phyloP scores from a whole-genome alignment of 2,113 vertebrate genomes.

The Camelus dromedarius region DNA sequence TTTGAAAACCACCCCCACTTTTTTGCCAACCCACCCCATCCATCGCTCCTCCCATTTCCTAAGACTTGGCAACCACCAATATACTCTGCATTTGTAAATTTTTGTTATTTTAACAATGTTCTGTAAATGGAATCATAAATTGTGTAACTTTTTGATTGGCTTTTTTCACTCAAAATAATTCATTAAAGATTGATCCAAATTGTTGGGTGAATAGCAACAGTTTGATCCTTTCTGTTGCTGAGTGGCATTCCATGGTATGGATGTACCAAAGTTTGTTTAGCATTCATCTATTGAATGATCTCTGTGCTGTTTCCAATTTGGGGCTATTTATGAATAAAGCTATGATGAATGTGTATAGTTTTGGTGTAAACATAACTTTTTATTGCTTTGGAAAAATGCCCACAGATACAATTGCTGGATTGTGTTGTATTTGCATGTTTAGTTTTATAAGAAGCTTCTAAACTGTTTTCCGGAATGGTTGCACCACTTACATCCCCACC shows the following conservation, averaged over 20 bases:
- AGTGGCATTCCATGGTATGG: rapidly evolving
- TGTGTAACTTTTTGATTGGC: not conserved
- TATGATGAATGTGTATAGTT: not conserved
- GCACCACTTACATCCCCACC: not conserved
- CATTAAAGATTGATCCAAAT: not conserved
- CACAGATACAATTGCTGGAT: not conserved
- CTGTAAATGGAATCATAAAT: not conserved
- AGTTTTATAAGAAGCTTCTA: not conserved
- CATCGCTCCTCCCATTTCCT: not conserved
- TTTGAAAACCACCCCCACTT: not conserved
- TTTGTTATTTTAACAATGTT: not conserved
- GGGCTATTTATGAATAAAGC: not conserved
- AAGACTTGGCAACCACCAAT: not conserved
- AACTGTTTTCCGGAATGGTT: not conserved
- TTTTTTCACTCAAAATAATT: not conserved
- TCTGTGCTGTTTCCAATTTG: not conserved
- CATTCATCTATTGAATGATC: not conserved
- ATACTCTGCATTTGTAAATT: not conserved
- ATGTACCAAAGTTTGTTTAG: not conserved
- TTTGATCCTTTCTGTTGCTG: not conserved
- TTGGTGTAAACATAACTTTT: not conserved
- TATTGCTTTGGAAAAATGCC: not conserved
- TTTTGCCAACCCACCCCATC: not conserved
- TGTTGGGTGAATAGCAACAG: not conserved
- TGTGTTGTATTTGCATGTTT: not conserved